Conservation (phyloP, 1,140 invertebrate genomes). For the Nylanderia fulva region DNA sequence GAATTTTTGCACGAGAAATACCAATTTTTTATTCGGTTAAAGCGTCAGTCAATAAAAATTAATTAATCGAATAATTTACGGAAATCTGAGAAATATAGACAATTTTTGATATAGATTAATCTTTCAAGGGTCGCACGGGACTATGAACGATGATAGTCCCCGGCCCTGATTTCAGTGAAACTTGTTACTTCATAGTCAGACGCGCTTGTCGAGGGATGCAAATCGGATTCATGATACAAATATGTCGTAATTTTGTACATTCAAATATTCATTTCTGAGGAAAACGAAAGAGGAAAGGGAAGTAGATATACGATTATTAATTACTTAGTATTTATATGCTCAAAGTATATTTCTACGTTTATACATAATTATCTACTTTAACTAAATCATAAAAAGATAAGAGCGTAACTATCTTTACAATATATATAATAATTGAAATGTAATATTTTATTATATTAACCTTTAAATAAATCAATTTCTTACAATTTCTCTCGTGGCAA, state of each 20-base stretch:
- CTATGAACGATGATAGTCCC: background rate
- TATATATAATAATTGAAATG: too few species aligned
- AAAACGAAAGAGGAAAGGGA: background rate
- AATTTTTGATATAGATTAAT: background rate
- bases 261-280: background rate
- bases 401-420: too few species aligned
- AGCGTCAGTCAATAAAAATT: background rate
- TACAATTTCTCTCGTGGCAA: too few species aligned
- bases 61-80: too few species aligned
- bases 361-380: background rate
- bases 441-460: too few species aligned
- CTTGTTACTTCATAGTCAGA: slow-evolving; percentile 46
- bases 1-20: background rate
- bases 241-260: background rate
- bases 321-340: too few species aligned
- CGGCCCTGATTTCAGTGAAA: slow-evolving; percentile 22
- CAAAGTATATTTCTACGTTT: background rate
- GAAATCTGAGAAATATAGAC: too few species aligned
- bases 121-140: background rate
- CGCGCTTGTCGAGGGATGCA: background rate
- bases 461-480: too few species aligned
- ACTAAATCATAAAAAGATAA: too few species aligned
- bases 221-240: background rate
- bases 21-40: background rate
- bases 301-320: background rate